phyloP scores from a whole-genome alignment of 2,888 invertebrate species.

The Tipula vernalis region DNA sequence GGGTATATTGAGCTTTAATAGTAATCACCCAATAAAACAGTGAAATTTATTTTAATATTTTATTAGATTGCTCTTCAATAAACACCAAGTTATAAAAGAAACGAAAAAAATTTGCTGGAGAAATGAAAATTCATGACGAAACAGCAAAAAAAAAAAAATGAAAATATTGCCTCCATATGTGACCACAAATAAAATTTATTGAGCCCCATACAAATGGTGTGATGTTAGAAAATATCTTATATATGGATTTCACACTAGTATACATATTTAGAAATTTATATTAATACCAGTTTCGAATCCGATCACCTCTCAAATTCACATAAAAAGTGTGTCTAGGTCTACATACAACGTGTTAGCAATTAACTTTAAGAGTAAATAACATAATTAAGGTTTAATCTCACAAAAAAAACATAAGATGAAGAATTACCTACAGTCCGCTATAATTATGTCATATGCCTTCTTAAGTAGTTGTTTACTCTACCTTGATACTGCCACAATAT shows the following conservation, averaged over 20 bases:
- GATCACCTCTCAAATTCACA: background rate
- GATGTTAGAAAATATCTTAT: background rate
- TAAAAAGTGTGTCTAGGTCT: too few species aligned
- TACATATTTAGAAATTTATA: background rate
- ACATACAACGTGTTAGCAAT: too few species aligned
- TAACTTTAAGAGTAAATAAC: too few species aligned
- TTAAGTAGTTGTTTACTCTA: too few species aligned
- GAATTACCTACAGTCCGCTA: too few species aligned
- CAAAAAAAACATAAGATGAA: too few species aligned
- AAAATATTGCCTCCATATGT: background rate
- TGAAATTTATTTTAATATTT: background rate
- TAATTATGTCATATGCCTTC: too few species aligned
- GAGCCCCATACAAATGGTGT: background rate
- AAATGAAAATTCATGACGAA: background rate
- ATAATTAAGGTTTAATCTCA: too few species aligned
- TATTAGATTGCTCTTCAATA: background rate
- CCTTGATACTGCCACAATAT: too few species aligned
- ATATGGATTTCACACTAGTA: background rate
- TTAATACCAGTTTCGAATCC: background rate
- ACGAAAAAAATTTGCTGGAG: background rate
- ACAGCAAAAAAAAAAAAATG: background rate
- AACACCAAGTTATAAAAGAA: background rate
- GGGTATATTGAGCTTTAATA: background rate
- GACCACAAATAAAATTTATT: background rate
- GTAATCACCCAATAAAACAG: background rate